A percentile compares a stretch with the other conserved stretches of the same genome.
Evolutionary conservation across 2,888 invertebrate species (phyloP).

Genomic region (Campoplex nolae): DNA sequence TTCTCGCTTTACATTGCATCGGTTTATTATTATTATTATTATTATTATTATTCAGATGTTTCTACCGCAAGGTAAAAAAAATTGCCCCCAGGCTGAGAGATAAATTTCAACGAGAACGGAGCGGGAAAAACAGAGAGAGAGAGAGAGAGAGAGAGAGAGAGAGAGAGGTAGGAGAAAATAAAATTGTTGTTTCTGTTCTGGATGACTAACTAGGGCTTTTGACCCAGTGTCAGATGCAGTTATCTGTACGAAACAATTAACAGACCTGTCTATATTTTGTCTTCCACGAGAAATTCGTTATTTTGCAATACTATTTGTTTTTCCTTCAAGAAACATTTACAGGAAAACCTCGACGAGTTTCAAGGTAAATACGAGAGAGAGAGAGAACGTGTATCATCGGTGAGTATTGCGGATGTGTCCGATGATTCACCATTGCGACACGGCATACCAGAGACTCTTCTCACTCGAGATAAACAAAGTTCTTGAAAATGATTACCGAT

Average conservation of each 20-base stretch:
- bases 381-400: background rate
- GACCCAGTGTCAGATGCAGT: conserved; percentile 61
- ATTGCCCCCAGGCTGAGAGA: conserved; percentile 13
- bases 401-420: conserved; percentile 27
- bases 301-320: conserved; percentile 10
- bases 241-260: conserved; percentile 57
- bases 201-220: conserved; percentile 64
- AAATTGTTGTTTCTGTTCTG: conserved; percentile 39
- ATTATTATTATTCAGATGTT: background rate
- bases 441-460: background rate
- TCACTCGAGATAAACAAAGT: background rate
- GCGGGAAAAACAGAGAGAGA: conserved; percentile 12
- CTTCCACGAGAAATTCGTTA: background rate
- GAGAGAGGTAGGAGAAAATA: conserved; percentile 9
- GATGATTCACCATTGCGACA: conserved; percentile 37
- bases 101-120: conserved; percentile 17
- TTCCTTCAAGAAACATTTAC: background rate
- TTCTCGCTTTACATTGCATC: conserved; percentile 1
- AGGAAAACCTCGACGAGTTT: conserved; percentile 21
- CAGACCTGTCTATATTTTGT: background rate
- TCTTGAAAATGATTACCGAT: background rate
- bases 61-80: conserved; percentile 1
- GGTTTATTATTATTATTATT: background rate
- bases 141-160: background rate
- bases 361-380: conserved; percentile 11